phyloP scores from a whole-genome alignment of 64 coral and sea anemone genomes.

The Catalaphyllia jardinei region DNA sequence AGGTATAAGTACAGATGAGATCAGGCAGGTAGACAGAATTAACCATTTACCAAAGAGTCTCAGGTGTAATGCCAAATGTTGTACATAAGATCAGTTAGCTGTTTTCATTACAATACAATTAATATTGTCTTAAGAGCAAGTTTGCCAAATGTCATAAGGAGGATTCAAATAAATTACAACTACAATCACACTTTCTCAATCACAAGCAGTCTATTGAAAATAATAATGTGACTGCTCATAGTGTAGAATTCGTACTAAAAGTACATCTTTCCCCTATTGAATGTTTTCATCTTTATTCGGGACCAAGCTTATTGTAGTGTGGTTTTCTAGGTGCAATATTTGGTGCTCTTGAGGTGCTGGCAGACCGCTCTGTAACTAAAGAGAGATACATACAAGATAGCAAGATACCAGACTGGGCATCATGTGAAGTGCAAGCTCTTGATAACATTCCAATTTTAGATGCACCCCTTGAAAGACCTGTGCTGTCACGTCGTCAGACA shows the following conservation, averaged over 20 bases:
- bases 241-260: background rate
- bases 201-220: too few relatives aligned
- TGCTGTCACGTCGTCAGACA: slow-evolving; percentile 85
- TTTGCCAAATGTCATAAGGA: too few relatives aligned
- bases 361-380: slow-evolving; percentile 84
- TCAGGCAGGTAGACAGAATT: too few relatives aligned
- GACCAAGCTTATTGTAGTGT: background rate
- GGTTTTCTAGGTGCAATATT: slow-evolving; percentile 89
- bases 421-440: slow-evolving; percentile 67
- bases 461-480: slow-evolving; percentile 69
- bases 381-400: slow-evolving; percentile 81
- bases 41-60: too few relatives aligned
- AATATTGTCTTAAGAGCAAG: too few relatives aligned
- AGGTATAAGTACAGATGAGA: too few relatives aligned
- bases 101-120: too few relatives aligned
- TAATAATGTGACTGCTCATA: background rate
- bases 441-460: slow-evolving; percentile 63
- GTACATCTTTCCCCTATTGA: background rate
- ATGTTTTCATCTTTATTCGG: background rate
- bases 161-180: too few relatives aligned
- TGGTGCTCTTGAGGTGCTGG: slow-evolving; percentile 90
- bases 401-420: slow-evolving; percentile 90
- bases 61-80: too few relatives aligned
- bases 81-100: too few relatives aligned
- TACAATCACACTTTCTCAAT: too few relatives aligned